phyloP scores from a whole-genome alignment of 92 coral and sea anemone species.

The Epizoanthus stellaris region DNA sequence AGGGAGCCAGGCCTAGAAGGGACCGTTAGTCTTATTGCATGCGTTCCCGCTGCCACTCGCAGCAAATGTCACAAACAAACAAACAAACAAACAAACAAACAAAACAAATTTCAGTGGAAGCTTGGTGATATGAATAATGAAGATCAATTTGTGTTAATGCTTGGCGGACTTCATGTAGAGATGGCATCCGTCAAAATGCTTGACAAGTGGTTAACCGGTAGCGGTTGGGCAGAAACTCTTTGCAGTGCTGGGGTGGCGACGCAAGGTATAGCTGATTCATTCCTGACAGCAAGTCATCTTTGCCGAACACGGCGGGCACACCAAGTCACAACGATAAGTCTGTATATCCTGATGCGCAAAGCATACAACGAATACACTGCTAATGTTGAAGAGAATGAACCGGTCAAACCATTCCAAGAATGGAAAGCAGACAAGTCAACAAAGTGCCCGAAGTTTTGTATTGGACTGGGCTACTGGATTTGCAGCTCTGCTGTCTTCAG shows the following conservation, averaged over 20 bases:
- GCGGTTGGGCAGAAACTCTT: slow-evolving; percentile 11
- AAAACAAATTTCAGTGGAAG: slow-evolving; percentile 48
- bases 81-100: no score
- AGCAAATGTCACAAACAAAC: no score
- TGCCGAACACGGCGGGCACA: slow-evolving; percentile 27
- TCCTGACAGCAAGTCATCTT: slow-evolving; percentile 5
- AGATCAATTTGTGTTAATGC: slow-evolving; percentile 29
- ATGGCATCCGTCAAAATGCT: slow-evolving; percentile 28
- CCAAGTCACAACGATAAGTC: slow-evolving; percentile 16
- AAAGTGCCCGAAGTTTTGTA: no score
- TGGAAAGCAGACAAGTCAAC: no score
- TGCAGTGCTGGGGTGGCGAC: slow-evolving; percentile 37
- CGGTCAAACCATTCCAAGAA: neutral
- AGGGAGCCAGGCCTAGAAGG: no score
- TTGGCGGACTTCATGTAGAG: slow-evolving; percentile 57
- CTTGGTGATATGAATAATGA: slow-evolving; percentile 1
- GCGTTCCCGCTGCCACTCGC: no score
- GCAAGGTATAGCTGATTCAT: slow-evolving; percentile 32
- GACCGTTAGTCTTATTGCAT: no score
- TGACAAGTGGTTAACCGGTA: slow-evolving; percentile 20
- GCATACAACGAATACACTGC: slow-evolving; percentile 7
- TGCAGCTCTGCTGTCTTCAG: slow-evolving; percentile 45
- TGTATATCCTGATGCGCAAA: slow-evolving; percentile 18
- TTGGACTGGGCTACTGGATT: neutral
- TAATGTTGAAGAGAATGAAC: no score